phyloP scores from a whole-genome alignment of 2,797 vertebrate species.

The Sorex maritimensis region DNA sequence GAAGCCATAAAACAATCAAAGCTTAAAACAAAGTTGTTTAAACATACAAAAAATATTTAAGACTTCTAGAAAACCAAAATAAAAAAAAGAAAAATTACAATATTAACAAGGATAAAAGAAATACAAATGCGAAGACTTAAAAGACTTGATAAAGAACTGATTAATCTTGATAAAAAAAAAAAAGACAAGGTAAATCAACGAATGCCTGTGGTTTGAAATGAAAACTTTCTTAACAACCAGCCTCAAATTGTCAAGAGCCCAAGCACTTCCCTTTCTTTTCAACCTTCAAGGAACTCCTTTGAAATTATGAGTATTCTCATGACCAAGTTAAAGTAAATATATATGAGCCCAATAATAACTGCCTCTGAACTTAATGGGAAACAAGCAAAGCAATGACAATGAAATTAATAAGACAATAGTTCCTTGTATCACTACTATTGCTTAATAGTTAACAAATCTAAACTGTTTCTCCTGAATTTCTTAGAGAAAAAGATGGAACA shows the following conservation, averaged over 20 bases:
- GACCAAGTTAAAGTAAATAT: background rate
- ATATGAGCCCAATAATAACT: conserved; percentile 23
- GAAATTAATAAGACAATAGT: background rate
- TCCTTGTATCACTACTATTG: background rate
- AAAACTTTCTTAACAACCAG: background rate
- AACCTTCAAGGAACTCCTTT: background rate
- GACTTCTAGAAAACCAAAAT: background rate
- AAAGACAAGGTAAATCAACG: background rate
- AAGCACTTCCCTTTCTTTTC: background rate
- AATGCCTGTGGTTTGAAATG: background rate
- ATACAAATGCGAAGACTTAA: background rate
- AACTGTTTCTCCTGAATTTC: background rate
- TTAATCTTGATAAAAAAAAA: background rate
- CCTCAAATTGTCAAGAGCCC: background rate
- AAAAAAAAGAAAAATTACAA: background rate
- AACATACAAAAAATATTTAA: background rate
- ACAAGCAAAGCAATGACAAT: conserved; percentile 32
- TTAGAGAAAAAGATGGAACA: background rate
- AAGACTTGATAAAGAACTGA: background rate
- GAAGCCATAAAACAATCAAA: background rate
- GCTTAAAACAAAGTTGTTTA: background rate
- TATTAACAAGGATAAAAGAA: background rate
- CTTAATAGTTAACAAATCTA: conserved; percentile 12
- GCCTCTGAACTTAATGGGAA: background rate
- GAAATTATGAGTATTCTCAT: conserved; percentile 19